These are phyloP conservation scores for Drosophila punjabiensis DNA, from an alignment of 1,140 invertebrate genomes.

Conservation along the genomic window DNA sequence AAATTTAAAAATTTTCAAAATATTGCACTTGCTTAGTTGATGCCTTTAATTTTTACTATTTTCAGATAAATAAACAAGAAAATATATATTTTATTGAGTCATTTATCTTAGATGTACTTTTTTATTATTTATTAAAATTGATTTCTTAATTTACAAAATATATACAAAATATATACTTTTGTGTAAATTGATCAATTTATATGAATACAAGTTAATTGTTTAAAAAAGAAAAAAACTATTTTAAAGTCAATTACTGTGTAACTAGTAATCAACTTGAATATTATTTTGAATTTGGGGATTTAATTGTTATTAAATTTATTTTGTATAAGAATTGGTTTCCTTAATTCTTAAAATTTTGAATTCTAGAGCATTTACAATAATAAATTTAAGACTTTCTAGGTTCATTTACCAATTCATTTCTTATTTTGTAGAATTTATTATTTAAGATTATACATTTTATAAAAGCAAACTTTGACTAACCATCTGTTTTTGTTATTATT, in stretches of 20 bases:
- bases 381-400: background rate
- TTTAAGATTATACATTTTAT: background rate
- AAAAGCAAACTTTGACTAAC: too few relatives aligned
- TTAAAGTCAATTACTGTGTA: background rate
- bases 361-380: background rate
- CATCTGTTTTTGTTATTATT: too few relatives aligned
- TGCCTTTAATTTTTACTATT: background rate
- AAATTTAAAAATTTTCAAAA: background rate
- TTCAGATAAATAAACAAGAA: background rate
- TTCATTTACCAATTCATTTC: background rate
- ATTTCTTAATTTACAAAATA: background rate
- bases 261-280: background rate
- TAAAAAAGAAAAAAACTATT: background rate
- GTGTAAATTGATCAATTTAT: background rate
- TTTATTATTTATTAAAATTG: background rate
- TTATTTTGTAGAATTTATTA: background rate
- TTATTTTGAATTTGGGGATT: fast-evolving
- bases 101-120: background rate
- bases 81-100: background rate
- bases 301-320: background rate
- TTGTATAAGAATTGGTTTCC: background rate
- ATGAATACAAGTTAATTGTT: background rate
- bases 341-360: background rate
- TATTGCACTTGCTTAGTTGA: background rate
- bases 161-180: background rate